phyloP scores from a whole-genome alignment of 2,888 invertebrate genomes.

The Conistra vaccinii region DNA sequence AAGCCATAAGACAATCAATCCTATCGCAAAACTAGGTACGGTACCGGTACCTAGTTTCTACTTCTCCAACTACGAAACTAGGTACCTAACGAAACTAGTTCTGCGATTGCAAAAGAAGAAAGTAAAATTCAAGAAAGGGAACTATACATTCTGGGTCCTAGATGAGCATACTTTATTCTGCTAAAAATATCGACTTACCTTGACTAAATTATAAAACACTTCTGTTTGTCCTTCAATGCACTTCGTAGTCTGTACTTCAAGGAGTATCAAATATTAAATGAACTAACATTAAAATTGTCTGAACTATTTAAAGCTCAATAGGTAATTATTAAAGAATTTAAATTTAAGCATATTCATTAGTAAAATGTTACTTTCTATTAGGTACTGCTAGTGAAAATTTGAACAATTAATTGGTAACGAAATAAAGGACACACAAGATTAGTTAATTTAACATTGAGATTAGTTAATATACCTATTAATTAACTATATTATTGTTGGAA shows the following conservation, averaged over 20 bases:
- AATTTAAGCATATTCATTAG: constrained; percentile 7
- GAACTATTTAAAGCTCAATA: constrained; percentile 19
- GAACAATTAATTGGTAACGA: background rate
- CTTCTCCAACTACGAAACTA: no score
- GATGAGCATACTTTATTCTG: no score
- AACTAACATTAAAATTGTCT: background rate
- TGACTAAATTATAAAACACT: background rate
- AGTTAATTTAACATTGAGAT: background rate
- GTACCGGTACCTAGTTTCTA: no score
- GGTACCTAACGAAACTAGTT: no score
- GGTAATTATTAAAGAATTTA: background rate
- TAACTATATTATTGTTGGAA: background rate
- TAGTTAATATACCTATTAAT: background rate
- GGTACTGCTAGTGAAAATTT: background rate
- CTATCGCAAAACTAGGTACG: no score
- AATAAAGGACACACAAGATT: background rate
- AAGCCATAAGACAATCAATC: no score
- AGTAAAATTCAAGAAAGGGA: no score
- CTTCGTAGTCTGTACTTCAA: background rate
- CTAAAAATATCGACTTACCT: constrained; percentile 29
- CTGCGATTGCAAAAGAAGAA: no score
- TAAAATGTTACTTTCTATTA: constrained; percentile 1
- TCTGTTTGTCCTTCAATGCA: background rate
- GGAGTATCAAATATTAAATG: background rate
- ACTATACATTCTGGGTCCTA: no score